These are phyloP conservation scores for Watsonalla cultraria DNA, from an alignment of 2,888 invertebrate genomes.

Conservation along the genomic window DNA sequence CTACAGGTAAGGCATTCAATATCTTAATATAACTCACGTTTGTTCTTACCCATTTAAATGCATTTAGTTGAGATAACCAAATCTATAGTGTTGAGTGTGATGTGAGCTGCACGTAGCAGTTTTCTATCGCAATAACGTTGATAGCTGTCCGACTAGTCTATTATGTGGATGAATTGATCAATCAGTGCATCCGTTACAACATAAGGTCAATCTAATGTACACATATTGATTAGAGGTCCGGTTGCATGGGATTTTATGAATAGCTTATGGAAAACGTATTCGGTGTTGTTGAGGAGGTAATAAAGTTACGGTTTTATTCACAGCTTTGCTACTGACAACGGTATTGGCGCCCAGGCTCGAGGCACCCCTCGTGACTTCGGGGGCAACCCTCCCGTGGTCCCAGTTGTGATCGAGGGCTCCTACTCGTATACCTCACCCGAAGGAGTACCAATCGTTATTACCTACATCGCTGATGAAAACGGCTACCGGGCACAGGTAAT, in stretches of 20 bases:
- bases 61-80: too few relatives aligned
- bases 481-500: slow-evolving; percentile 82
- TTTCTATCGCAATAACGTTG: too few relatives aligned
- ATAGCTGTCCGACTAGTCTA: too few relatives aligned
- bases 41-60: too few relatives aligned
- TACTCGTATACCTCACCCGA: slow-evolving; percentile 80
- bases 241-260: neutral
- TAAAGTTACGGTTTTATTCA: slow-evolving; percentile 9
- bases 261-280: neutral
- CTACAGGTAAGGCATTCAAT: slow-evolving; percentile 55
- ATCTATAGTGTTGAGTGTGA: too few relatives aligned
- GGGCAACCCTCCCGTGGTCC: slow-evolving; percentile 51
- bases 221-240: neutral
- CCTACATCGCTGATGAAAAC: slow-evolving; percentile 83
- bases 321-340: slow-evolving; percentile 81
- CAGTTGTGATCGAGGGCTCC: slow-evolving; percentile 69
- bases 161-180: neutral
- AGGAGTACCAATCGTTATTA: slow-evolving; percentile 77
- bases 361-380: slow-evolving; percentile 76
- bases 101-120: too few relatives aligned
- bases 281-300: neutral
- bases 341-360: slow-evolving; percentile 79
- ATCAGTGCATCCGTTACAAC: neutral
- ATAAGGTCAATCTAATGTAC: neutral
- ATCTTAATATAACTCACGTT: neutral